A percentile compares a stretch with the other conserved stretches of the same genome.
These are phyloP conservation scores for Acanthornis magna DNA, from an alignment of 2,797 vertebrate genomes.

Conservation along the genomic window DNA sequence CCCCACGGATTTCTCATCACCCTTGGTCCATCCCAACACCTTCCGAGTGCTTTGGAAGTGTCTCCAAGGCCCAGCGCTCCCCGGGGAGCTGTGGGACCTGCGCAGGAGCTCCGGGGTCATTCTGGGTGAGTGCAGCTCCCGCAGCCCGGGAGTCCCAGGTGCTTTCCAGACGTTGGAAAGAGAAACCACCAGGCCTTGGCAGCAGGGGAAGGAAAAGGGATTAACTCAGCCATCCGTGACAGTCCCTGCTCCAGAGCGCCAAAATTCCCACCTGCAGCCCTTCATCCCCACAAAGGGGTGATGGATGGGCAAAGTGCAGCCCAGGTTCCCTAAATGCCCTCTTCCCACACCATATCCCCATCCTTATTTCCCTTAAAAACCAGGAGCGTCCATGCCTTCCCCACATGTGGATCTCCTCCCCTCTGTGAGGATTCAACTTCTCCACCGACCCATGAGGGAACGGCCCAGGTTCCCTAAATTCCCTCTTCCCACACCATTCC, in stretches of 20 bases:
- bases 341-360: too few species aligned
- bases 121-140: background rate
- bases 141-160: background rate
- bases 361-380: too few species aligned
- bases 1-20: background rate
- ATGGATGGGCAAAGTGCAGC: fast-evolving
- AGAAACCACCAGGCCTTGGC: background rate
- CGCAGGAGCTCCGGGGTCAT: background rate
- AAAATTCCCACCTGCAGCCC: background rate
- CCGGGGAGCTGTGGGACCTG: fast-evolving
- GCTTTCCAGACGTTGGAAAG: background rate
- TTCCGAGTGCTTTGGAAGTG: fast-evolving
- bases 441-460: too few species aligned
- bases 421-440: too few species aligned
- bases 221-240: background rate
- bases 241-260: background rate
- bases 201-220: background rate
- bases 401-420: too few species aligned
- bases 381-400: too few species aligned
- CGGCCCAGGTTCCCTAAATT: too few species aligned
- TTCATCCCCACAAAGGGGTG: background rate
- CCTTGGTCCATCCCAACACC: background rate
- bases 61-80: background rate
- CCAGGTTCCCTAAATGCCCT: background rate
- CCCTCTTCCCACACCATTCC: too few species aligned